Evolutionary conservation across 2,113 vertebrate species (phyloP), one percentile per base, ranked within the genome.

Genomic region (Pachycephala philippinensis): DNA sequence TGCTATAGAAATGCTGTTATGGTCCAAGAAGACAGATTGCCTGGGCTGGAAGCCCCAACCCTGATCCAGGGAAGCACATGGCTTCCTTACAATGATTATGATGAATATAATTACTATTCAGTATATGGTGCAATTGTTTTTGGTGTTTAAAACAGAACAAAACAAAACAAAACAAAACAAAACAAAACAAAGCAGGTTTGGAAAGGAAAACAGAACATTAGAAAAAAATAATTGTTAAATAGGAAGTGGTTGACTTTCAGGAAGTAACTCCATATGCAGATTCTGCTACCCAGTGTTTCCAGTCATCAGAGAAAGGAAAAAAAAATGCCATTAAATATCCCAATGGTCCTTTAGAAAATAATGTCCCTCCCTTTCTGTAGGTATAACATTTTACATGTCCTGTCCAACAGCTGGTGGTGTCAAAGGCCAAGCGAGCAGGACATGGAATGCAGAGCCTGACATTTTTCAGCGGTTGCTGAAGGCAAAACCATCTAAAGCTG

Each of bases 401-500:
- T 81, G 56, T 65, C 75, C 64, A 82, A 57, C 87, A 94, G 91
- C 96, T 96, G 86, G 50, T 47, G 9, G 71, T 61, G 89, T 93
- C 89, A 86, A 64, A 90, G 81, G 91, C 84, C 92, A 76, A 74
- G 66, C 4, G 5, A 72, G 90, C 75, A 45, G 64, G 47, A 72
- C 6, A 1, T 82, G 83, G 82, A 91, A 90, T 66, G 76, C 68
- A 84, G 82, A 77, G 84, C 89, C 78, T 87, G 95, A 95, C 79
- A 84, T 80, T 84, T 89, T 84, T 87, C 85, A 49, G 83, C 15
- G 4, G 80, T 70, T 9, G 75, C 86, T 54, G 31, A 93, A 97
- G 94, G 91, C 94, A 94, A 97, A 97, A 90, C 83, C 96, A 78
- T 68, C 89, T 92, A 77, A 96, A 93, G 86, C 66, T 95, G 64